Evolutionary conservation across 2,113 vertebrate species (phyloP).

Genomic region (Cottus gobio): DNA sequence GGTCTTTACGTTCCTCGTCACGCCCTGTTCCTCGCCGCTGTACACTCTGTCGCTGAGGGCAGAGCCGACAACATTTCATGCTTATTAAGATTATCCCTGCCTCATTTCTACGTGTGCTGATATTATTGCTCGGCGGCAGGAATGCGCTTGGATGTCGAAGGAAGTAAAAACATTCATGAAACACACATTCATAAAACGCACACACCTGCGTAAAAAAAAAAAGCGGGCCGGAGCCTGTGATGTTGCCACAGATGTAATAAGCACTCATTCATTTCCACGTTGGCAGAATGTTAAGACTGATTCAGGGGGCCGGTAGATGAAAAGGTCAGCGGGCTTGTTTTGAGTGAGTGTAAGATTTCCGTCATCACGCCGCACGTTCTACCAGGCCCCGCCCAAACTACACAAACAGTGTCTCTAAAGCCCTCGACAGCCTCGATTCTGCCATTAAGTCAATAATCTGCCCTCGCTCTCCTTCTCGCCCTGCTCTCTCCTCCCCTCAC

Average conservation of each 20-base stretch:
- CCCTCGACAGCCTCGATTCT: constrained; percentile 68
- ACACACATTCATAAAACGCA: constrained; percentile 30
- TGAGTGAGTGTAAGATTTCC: constrained; percentile 79
- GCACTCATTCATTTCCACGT: constrained; percentile 67
- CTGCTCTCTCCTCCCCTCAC: constrained; percentile 45
- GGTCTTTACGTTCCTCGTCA: constrained; percentile 46
- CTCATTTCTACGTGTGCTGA: constrained; percentile 35
- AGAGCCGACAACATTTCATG: constrained; percentile 23
- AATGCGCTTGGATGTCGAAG: constrained; percentile 12
- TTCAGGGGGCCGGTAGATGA: constrained; percentile 67
- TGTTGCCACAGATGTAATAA: constrained; percentile 67
- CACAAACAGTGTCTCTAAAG: constrained; percentile 76
- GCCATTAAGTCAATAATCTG: constrained; percentile 75
- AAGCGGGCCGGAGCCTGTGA: constrained; percentile 38
- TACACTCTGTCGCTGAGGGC: constrained; percentile 12
- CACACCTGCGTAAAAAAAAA: constrained; percentile 18
- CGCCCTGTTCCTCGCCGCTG: not conserved
- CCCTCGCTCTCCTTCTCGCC: constrained; percentile 33
- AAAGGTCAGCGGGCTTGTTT: constrained; percentile 75
- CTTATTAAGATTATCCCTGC: constrained; percentile 33
- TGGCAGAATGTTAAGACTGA: constrained; percentile 69
- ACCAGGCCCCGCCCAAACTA: constrained; percentile 63
- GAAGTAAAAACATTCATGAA: constrained; percentile 35
- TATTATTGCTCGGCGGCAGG: constrained; percentile 28
- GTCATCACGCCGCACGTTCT: constrained; percentile 71